Percentiles rank a stretch among this genome's conserved stretches.
phyloP scores from a whole-genome alignment of 1,140 invertebrate genomes.

The Nephotettix cincticeps region DNA sequence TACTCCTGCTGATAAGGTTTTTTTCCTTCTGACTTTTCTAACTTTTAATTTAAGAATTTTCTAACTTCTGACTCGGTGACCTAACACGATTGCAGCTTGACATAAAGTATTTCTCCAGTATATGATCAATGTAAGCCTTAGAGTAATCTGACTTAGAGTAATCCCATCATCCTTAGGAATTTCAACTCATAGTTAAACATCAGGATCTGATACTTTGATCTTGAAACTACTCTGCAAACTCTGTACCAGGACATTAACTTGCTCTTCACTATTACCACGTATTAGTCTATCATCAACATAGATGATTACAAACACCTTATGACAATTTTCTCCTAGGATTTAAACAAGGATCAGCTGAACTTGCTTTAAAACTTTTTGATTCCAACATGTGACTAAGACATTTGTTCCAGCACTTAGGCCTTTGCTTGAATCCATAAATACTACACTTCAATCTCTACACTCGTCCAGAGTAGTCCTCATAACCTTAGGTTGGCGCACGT shows the following conservation, averaged over 20 bases:
- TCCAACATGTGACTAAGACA: background rate
- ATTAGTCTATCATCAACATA: background rate
- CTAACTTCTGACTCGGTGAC: too few species aligned
- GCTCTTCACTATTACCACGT: background rate
- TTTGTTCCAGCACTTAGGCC: background rate
- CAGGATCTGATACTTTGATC: background rate
- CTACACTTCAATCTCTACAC: background rate
- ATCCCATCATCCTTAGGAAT: background rate
- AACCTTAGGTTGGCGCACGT: constrained; percentile 6
- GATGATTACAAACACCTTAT: background rate
- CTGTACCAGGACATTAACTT: background rate
- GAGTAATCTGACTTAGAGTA: background rate
- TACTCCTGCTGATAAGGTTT: background rate
- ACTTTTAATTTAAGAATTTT: too few species aligned
- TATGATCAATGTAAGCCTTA: too few species aligned
- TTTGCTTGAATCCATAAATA: background rate
- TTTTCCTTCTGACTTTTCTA: too few species aligned
- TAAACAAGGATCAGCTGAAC: background rate
- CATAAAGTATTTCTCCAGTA: too few species aligned
- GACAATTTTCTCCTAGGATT: background rate
- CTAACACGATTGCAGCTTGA: too few species aligned
- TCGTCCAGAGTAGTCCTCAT: background rate
- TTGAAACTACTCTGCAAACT: background rate
- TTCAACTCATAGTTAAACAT: background rate
- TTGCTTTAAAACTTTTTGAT: background rate